Evolutionary conservation across 2,797 vertebrate species (phyloP), one percentile per base, ranked within the genome.

Genomic region (Pseudotriccus pelzelni): DNA sequence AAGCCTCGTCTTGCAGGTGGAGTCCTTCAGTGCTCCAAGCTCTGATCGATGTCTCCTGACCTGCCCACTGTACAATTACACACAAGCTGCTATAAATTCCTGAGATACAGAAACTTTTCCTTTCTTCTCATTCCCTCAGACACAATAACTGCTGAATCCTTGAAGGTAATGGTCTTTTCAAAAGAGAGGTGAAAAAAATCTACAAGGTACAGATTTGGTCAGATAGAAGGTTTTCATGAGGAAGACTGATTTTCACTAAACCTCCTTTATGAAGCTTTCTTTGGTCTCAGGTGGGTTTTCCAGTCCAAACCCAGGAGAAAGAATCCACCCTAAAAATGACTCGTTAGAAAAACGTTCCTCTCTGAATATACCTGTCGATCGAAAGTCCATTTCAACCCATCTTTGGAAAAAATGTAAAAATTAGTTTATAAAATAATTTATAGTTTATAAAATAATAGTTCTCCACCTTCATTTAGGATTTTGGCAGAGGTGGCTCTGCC

Each of bases 51-150:
- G 34, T 52, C 44, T 49, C 9, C 30, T 55, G 47, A 43, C 47
- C 60, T 59, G 17, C 56, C 50, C 8, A 2, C 39, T 53, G 56
- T 8, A 47, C 6, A 50, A 3, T 50, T 11, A 21, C 2, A 2
- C 30, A 84, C 64, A 14, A 47, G 12, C 15, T 74, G 32, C 34
- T 58, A 52, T 4, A 32, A 82, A 60, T 41, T 78, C 53, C 46
- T 69, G 41, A 69, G 10, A 20, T 10, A 10, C 0, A 13, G 15
- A 66, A 80, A 37, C 0, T 2, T 74, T 39, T 28, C 14, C 34
- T 34, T 85, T 30, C 50, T 75, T 46, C 59, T 69, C 37, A 14
- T 55, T 30, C 2, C 14, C n/a, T 80, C 60, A 56, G 52, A 14
- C 6, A 7, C 8, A 46, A 12, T 3, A 43, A 43, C 14, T 30